These are phyloP conservation scores for Drosophila mimica DNA, from an alignment of 2,888 invertebrate genomes.

Conservation along the genomic window DNA sequence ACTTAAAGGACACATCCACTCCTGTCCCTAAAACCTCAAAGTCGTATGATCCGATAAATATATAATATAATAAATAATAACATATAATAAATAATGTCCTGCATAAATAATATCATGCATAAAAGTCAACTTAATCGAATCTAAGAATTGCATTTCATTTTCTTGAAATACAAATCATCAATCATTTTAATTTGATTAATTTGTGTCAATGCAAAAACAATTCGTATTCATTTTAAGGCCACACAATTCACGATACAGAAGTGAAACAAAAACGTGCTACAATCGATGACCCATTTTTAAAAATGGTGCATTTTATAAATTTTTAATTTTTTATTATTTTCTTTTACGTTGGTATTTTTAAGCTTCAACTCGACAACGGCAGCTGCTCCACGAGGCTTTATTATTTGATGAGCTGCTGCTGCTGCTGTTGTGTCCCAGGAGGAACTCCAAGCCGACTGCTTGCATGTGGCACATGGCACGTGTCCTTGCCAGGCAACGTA, in stretches of 20 bases:
- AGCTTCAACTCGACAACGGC: constrained; percentile 28
- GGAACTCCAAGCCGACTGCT: background rate
- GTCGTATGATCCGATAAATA: background rate
- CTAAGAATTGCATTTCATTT: background rate
- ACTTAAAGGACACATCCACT: background rate
- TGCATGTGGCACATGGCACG: constrained; percentile 34
- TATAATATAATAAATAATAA: background rate
- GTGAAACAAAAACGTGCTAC: background rate
- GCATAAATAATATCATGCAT: background rate
- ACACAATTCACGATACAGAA: constrained; percentile 15
- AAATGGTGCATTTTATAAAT: constrained; percentile 2
- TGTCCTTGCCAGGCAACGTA: constrained; percentile 48
- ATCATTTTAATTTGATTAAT: background rate
- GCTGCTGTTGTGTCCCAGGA: background rate
- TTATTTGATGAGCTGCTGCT: constrained; percentile 66
- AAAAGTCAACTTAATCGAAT: background rate
- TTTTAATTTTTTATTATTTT: constrained; percentile 26
- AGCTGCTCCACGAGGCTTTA: constrained; percentile 53
- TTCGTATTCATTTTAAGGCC: background rate
- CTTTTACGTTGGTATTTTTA: constrained; percentile 13
- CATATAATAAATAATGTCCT: background rate
- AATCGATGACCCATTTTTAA: constrained; percentile 44
- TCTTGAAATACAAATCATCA: background rate
- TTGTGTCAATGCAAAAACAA: background rate
- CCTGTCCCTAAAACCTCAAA: too few relatives aligned